Evolutionary conservation across 2,888 invertebrate species (phyloP), one percentile per base, ranked within the genome.

Genomic region (Lacanobia wlatinum): DNA sequence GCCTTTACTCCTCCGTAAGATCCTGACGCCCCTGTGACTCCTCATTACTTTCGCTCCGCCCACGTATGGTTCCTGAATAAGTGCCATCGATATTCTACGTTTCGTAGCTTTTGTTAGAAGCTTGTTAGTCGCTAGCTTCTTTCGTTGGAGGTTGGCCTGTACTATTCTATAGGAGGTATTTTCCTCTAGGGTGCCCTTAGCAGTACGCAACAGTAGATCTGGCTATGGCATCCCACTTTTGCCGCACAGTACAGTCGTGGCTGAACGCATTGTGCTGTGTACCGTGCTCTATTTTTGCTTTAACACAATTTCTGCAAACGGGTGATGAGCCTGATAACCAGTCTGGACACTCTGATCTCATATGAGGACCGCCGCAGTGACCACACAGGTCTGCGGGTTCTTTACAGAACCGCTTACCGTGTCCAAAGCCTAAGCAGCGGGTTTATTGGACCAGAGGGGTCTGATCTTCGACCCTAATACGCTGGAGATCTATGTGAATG

Each of bases 71-170:
- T n/a, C n/a, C n/a, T n/a, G n/a, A n/a, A n/a, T n/a, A n/a, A 55
- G 55, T 3, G 65, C 65, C 21, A 65, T 14, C 0, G 55, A 23
- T n/a, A 43, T 28, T n/a, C 14, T 9, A 7, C 65, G 65, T 14
- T 55, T n/a, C 9, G 18, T 16, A 1, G 55, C 65, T 14, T 65
- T 43, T 7, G 28, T 43, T 0, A 55, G 14, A 7, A 65, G 40
- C 18, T 65, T 55, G 2, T 55, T 43, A 7, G 55, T 65, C 1
- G 65, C 65, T 8, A 55, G 12, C n/a, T 28, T 55, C 9, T 55
- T 65, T 4, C 65, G 40, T 65, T 65, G 55, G n/a, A 65, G 65
- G 43, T 65, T 65, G 1, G 62, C 62, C 10, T 62, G 62, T 2
- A 50, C 6, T 1, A 38, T 12, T 52, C 10, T 12, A n/a, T 50